Evolutionary conservation across 2,888 invertebrate genomes (phyloP).

Genomic region (Melieria crassipennis): DNA sequence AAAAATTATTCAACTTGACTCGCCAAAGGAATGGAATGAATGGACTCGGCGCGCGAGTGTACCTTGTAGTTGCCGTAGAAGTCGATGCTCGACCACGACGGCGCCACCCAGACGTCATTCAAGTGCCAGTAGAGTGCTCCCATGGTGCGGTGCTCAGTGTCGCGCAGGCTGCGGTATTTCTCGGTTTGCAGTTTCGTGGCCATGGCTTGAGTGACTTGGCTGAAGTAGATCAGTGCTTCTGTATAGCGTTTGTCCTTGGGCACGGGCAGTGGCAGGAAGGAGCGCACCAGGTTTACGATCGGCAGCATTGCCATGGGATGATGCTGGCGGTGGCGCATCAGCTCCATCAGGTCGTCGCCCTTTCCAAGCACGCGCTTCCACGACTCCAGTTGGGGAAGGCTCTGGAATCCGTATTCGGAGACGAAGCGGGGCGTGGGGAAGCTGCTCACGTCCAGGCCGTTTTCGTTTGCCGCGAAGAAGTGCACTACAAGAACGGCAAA

Average conservation of each 20-base stretch:
- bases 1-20: not conserved
- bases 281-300: slow-evolving; percentile 71
- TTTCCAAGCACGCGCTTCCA: slow-evolving; percentile 70
- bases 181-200: slow-evolving; percentile 87
- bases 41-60: slow-evolving; percentile 37
- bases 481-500: slow-evolving; percentile 71
- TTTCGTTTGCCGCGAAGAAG: slow-evolving; percentile 84
- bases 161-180: slow-evolving; percentile 73
- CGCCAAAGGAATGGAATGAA: not conserved
- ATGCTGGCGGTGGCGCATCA: slow-evolving; percentile 86
- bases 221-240: slow-evolving; percentile 80
- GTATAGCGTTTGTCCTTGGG: slow-evolving; percentile 70
- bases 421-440: slow-evolving; percentile 87
- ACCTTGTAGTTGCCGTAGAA: slow-evolving; percentile 65
- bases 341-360: slow-evolving; percentile 70
- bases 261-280: slow-evolving; percentile 73
- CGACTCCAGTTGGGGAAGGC: slow-evolving; percentile 80
- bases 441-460: slow-evolving; percentile 82
- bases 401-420: slow-evolving; percentile 96
- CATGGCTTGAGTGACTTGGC: slow-evolving; percentile 92
- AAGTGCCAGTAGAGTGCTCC: slow-evolving; percentile 98
- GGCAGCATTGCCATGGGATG: slow-evolving; percentile 77
- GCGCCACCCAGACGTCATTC: slow-evolving; percentile 97
- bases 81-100: slow-evolving; percentile 94
- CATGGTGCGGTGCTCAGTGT: slow-evolving; percentile 75